A percentile compares a stretch with the other conserved stretches of the same genome.
phyloP scores from a whole-genome alignment of 2,888 invertebrate genomes.

The Anaspis maculata region DNA sequence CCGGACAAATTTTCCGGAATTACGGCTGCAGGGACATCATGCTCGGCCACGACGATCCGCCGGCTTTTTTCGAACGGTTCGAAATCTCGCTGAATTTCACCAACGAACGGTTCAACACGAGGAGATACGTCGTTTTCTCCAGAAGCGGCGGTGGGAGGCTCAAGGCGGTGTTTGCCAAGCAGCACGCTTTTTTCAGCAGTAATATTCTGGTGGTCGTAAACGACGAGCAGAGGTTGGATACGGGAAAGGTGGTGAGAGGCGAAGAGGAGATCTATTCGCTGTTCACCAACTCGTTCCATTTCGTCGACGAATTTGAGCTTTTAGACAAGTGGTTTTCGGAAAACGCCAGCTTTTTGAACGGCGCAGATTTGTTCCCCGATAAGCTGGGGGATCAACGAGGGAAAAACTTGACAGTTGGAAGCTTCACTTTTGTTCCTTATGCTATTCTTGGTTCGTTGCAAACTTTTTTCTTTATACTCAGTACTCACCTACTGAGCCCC shows the following conservation, averaged over 20 bases:
- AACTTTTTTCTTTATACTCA: no score
- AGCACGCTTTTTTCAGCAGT: not conserved
- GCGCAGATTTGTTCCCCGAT: constrained; percentile 20
- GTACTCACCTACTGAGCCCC: no score
- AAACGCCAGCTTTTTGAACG: not conserved
- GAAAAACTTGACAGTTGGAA: constrained; percentile 42
- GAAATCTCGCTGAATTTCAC: constrained; percentile 19
- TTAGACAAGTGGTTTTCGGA: not conserved
- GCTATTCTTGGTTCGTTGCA: no score
- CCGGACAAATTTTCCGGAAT: constrained; percentile 19
- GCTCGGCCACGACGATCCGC: constrained; percentile 16
- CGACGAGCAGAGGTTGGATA: constrained; percentile 17
- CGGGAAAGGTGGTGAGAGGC: constrained; percentile 44
- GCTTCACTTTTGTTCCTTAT: constrained; percentile 52
- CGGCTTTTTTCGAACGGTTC: constrained; percentile 16
- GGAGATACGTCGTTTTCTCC: constrained; percentile 10
- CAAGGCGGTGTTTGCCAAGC: constrained; percentile 5
- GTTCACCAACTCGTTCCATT: no score
- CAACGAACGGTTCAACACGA: constrained; percentile 18
- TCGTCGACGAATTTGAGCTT: not conserved
- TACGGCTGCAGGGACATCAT: constrained; percentile 26
- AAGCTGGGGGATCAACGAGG: constrained; percentile 24
- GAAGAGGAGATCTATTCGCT: no score
- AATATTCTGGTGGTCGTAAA: constrained; percentile 3
- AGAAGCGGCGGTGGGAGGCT: constrained; percentile 17